Evolutionary conservation across 1,140 invertebrate species (phyloP).

Genomic region (Ctenoplectra terminalis): DNA sequence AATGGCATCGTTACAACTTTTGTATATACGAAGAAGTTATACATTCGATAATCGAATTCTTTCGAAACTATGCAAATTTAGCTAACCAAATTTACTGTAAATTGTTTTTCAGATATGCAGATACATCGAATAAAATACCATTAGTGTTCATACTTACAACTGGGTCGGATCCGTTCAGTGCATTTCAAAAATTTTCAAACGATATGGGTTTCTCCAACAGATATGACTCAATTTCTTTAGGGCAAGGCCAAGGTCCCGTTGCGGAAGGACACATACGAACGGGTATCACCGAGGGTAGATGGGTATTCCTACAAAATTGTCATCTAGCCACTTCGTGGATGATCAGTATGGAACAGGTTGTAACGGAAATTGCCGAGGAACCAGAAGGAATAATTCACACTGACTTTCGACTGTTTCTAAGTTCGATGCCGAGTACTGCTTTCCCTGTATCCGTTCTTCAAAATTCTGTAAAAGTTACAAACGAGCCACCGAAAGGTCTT

Average conservation of each 20-base stretch:
- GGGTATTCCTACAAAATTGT: conserved; percentile 96
- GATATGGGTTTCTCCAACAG: conserved; percentile 89
- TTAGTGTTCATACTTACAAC: conserved; percentile 95
- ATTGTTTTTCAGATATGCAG: conserved; percentile 85
- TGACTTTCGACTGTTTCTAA: conserved; percentile 92
- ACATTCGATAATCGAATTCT: background rate
- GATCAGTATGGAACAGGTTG: conserved; percentile 88
- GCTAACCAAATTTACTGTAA: background rate
- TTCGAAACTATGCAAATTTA: no score
- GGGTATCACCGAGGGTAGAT: conserved; percentile 88
- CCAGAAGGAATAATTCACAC: conserved; percentile 84
- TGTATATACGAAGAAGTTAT: conserved; percentile 84
- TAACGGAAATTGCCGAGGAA: conserved; percentile 87
- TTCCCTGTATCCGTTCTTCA: conserved; percentile 96
- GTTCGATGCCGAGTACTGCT: conserved; percentile 92
- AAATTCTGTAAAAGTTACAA: conserved; percentile 96
- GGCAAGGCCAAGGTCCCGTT: conserved; percentile 94
- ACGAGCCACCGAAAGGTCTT: conserved; percentile 95
- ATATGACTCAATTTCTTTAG: conserved; percentile 93
- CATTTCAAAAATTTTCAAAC: conserved; percentile 90
- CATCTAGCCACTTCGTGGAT: conserved; percentile 97
- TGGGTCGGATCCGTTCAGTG: conserved; percentile 94
- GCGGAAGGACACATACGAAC: conserved; percentile 92
- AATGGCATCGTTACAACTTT: conserved; percentile 86
- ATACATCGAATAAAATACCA: conserved; percentile 89